Evolutionary conservation across 2,113 vertebrate species (phyloP).

Genomic region (Pterocles gutturalis): DNA sequence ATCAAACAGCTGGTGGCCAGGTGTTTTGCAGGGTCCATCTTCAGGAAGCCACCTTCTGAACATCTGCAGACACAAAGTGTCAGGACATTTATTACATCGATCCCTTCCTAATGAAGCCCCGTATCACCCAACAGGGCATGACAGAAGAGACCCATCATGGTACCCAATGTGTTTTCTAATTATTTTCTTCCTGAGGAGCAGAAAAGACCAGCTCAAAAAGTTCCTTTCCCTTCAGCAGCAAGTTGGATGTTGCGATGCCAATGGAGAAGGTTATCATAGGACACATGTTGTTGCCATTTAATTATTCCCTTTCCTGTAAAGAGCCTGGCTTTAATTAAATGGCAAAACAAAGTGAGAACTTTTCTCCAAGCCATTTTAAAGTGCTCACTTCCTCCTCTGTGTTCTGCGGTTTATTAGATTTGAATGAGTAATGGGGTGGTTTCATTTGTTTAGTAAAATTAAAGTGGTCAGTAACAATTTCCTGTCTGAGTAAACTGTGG

Average conservation of each 20-base stretch:
- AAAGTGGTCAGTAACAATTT: conserved; percentile 67
- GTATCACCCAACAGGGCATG: background rate
- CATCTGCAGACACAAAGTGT: background rate
- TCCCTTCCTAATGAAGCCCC: background rate
- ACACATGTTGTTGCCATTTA: conserved; percentile 29
- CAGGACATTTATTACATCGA: background rate
- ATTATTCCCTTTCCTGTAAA: conserved; percentile 59
- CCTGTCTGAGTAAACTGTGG: conserved; percentile 51
- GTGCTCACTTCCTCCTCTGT: conserved; percentile 62
- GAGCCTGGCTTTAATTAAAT: conserved; percentile 66
- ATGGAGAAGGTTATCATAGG: background rate
- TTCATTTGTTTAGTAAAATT: conserved; percentile 72
- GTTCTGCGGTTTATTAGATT: conserved; percentile 66
- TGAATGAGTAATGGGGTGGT: conserved; percentile 69
- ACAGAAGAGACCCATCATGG: background rate
- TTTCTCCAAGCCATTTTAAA: conserved; percentile 55
- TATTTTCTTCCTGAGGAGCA: background rate
- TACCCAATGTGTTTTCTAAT: background rate
- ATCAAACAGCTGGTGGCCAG: background rate
- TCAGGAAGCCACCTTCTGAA: background rate
- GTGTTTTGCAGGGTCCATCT: background rate
- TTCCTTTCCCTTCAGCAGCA: background rate
- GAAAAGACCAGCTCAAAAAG: background rate
- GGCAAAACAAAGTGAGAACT: conserved; percentile 61
- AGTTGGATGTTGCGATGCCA: background rate